Conservation (phyloP, 2,888 invertebrate genomes). For the Terebella lapidaria region DNA sequence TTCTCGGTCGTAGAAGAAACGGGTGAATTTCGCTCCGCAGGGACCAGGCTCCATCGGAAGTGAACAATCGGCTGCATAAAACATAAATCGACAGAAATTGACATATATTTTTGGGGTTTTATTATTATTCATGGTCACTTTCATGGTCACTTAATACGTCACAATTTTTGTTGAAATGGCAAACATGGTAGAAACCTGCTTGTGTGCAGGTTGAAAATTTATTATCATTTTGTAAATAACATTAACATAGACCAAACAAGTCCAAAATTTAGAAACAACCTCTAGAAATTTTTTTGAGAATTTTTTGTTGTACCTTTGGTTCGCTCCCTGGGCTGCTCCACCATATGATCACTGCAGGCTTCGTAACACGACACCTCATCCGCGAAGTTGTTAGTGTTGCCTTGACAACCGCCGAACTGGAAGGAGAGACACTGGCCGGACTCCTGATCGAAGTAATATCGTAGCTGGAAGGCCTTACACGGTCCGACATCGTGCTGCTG, state of each 20-base stretch:
- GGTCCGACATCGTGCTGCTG: constrained; percentile 56
- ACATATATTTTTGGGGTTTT: no score
- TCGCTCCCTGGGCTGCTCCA: background rate
- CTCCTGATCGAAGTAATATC: constrained; percentile 69
- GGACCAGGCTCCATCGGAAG: constrained; percentile 13
- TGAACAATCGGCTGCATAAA: constrained; percentile 19
- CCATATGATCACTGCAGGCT: constrained; percentile 6
- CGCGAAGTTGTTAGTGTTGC: constrained; percentile 83
- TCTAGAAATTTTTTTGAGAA: no score
- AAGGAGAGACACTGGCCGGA: constrained; percentile 57
- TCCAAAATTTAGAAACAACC: no score
- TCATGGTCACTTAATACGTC: no score
- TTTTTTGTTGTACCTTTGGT: background rate
- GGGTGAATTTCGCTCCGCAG: constrained; percentile 13
- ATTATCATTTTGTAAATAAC: no score
- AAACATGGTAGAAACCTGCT: no score
- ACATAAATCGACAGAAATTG: no score
- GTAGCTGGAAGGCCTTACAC: constrained; percentile 45
- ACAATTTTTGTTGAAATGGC: no score
- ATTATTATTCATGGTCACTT: no score
- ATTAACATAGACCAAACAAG: no score
- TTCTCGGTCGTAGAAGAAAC: constrained; percentile 76
- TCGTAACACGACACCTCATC: constrained; percentile 45
- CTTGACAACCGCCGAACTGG: constrained; percentile 83
- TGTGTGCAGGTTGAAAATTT: no score